Percentiles rank a stretch among this genome's conserved stretches.
These are phyloP conservation scores for Cremastinae sp. DNA, from an alignment of 2,888 invertebrate species.

Conservation along the genomic window DNA sequence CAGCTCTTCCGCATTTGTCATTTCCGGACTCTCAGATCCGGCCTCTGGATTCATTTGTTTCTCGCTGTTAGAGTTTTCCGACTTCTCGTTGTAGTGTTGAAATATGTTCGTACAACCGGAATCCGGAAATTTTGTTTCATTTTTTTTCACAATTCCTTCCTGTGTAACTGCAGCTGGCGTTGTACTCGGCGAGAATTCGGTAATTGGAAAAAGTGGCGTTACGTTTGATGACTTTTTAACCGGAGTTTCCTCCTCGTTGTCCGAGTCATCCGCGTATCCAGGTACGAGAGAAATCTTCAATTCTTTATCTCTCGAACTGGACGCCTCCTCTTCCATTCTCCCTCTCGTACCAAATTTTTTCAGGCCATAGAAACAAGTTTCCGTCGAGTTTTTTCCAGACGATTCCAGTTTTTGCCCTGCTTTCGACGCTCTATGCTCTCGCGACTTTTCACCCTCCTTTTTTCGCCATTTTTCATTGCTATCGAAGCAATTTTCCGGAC, in stretches of 20 bases:
- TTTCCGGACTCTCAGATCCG: constrained; percentile 56
- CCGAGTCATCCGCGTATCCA: constrained; percentile 83
- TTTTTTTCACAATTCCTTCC: constrained; percentile 61
- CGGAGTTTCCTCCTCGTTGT: constrained; percentile 78
- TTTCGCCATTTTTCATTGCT: constrained; percentile 52
- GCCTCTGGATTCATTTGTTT: constrained; percentile 52
- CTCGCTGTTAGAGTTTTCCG: constrained; percentile 51
- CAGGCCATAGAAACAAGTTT: constrained; percentile 12
- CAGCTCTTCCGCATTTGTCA: constrained; percentile 40
- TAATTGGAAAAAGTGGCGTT: constrained; percentile 80
- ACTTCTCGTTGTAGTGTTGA: constrained; percentile 64
- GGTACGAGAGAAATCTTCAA: constrained; percentile 81
- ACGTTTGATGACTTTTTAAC: constrained; percentile 66
- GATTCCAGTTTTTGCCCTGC: constrained; percentile 62
- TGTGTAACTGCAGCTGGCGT: constrained; percentile 46
- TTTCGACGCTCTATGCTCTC: constrained; percentile 27
- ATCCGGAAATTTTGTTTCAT: constrained; percentile 66
- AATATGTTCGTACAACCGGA: constrained; percentile 67
- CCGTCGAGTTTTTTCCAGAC: background rate
- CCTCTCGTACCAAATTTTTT: constrained; percentile 49
- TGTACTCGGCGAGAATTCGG: constrained; percentile 69
- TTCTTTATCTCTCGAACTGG: constrained; percentile 55
- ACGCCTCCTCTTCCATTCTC: constrained; percentile 33
- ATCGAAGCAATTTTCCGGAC: constrained; percentile 65
- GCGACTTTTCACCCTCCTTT: constrained; percentile 34